Evolutionary conservation across 2,888 invertebrate genomes (phyloP), one percentile per base, ranked within the genome.

Genomic region (Lycocerus yunnanus): DNA sequence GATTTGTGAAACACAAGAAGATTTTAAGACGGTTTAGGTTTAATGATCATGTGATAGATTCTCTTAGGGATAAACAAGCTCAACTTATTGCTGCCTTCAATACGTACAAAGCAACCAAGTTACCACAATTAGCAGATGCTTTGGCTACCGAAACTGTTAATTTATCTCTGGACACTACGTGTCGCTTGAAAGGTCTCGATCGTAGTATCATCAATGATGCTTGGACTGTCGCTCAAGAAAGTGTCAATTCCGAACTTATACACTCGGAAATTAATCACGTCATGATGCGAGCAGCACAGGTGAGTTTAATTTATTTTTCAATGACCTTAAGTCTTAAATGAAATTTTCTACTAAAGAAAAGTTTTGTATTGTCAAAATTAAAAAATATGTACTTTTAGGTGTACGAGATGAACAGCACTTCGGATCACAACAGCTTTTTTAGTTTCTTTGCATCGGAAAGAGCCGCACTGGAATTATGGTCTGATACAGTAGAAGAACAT

Each of bases 251-350:
- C 1, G 94, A 94, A 84, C 88, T 95, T 21, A 93, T 94, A 21
- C 93, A 93, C 83, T 92, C 93, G 0, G 94, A 94, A 87, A 93
- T 94, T 76, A 91, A 93, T 15, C 93, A 94, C 74, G 93, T 94
- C 6, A 89, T 94, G 83, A 88, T 90, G 82, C 89, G 92, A 59
- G 93, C 93, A 72, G 93, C 93, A 5, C 92, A 92, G 82, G 88
- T 91, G 66, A 20, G 66, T 67, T 9, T 11, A 14, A 21, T 60
- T 15, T 20, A 21, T 60, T 15, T 20, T 14, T 13, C 13, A 1
- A 21, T 65, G 11, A 5, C 61, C n/a, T n/a, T n/a, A n/a, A n/a
- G n/a, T n/a, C n/a, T n/a, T n/a, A n/a, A n/a, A n/a, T n/a, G n/a
- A n/a, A n/a, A n/a, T n/a, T n/a, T n/a, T n/a, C n/a, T n/a, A n/a